Conservation (phyloP, 2,888 invertebrate genomes). For the Cyrtodaria siliqua region DNA sequence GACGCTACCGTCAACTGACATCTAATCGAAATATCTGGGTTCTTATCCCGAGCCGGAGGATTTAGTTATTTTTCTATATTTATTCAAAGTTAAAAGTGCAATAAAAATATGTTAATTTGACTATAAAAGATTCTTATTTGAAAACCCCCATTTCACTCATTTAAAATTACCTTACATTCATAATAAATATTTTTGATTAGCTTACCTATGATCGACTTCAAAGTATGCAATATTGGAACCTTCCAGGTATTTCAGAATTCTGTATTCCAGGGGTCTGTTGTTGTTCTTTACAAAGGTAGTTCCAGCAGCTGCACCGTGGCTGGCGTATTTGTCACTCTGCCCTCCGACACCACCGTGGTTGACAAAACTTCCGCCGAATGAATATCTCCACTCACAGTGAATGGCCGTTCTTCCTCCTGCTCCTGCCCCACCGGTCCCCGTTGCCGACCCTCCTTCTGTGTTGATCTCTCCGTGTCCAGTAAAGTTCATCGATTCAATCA, state of each 20-base stretch:
- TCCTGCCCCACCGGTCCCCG: conserved; percentile 72
- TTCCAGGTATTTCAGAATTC: conserved; percentile 71
- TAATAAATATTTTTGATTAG: no score
- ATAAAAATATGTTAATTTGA: no score
- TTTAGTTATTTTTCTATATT: no score
- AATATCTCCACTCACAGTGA: conserved; percentile 74
- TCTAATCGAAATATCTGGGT: no score
- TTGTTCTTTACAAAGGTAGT: conserved; percentile 77
- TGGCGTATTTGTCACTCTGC: conserved; percentile 8
- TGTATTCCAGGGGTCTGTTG: conserved; percentile 73
- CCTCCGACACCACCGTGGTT: conserved; percentile 72
- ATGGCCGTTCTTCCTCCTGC: conserved; percentile 76
- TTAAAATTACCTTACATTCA: no score
- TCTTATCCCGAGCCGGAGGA: no score
- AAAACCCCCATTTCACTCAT: no score
- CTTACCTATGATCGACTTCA: conserved; percentile 67
- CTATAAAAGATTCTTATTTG: no score
- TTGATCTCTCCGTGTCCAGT: conserved; percentile 78
- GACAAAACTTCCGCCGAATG: conserved; percentile 73
- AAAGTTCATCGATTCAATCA: conserved; percentile 74
- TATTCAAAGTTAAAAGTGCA: no score
- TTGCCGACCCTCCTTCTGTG: conserved; percentile 72
- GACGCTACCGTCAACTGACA: no score
- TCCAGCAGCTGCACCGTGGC: conserved; percentile 76
- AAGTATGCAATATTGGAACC: conserved; percentile 72